Percentiles rank a stretch among this genome's conserved stretches.
phyloP scores from a whole-genome alignment of 2,888 invertebrate genomes.

The Drosophila buzzatii region DNA sequence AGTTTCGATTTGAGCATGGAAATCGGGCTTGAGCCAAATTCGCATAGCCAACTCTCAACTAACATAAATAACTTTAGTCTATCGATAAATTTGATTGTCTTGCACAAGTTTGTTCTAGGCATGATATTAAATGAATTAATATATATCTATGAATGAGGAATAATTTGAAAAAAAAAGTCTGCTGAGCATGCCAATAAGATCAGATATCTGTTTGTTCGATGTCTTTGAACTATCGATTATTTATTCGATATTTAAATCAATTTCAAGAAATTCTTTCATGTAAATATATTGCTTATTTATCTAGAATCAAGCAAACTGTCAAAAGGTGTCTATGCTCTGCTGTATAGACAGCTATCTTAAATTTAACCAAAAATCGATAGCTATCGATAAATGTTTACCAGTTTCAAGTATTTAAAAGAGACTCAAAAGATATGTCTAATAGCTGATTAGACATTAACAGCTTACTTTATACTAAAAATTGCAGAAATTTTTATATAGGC shows the following conservation, averaged over 20 bases:
- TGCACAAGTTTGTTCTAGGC: neutral
- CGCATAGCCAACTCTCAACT: accelerated
- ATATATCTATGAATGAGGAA: too few relatives aligned
- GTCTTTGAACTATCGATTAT: neutral
- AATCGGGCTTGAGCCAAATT: neutral
- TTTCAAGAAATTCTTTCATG: too few relatives aligned
- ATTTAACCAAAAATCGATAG: neutral
- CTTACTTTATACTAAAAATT: too few relatives aligned
- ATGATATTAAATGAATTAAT: neutral
- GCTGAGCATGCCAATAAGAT: too few relatives aligned
- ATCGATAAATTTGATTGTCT: neutral
- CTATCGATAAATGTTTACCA: neutral
- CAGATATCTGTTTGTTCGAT: too few relatives aligned
- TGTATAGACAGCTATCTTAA: too few relatives aligned
- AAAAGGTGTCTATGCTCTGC: neutral
- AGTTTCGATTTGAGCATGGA: neutral
- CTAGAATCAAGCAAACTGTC: too few relatives aligned
- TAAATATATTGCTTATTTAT: neutral
- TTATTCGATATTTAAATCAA: neutral
- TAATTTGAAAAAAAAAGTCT: too few relatives aligned
- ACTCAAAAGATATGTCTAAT: neutral
- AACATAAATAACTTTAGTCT: neutral
- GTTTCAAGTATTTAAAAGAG: too few relatives aligned
- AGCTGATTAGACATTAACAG: neutral
- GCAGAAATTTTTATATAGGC: too few relatives aligned